Percentiles rank a stretch among this genome's conserved stretches.
Evolutionary conservation across 2,797 vertebrate genomes (phyloP).

Genomic region (Neosilurus mollespiculum): DNA sequence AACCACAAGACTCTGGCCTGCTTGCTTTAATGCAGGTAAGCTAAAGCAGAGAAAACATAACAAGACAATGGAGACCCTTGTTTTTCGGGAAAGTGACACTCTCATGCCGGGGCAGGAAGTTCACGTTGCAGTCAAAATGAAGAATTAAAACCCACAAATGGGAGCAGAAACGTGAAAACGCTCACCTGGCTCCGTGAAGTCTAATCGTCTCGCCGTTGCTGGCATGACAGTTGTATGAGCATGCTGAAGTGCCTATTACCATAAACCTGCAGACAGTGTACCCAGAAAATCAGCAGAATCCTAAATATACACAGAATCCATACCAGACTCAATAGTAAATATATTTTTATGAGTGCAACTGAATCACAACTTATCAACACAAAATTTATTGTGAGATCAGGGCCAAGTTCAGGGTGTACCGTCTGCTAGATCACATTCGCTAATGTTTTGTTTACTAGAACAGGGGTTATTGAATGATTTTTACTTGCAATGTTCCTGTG

Average conservation of each 20-base stretch:
- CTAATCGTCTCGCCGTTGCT: constrained; percentile 29
- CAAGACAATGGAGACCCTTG: constrained; percentile 47
- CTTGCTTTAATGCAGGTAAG: constrained; percentile 36
- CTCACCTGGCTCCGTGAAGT: constrained; percentile 34
- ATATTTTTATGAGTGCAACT: neutral
- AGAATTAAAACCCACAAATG: constrained; percentile 44
- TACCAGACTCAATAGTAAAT: neutral
- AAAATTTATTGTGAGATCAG: neutral
- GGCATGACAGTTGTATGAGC: constrained; percentile 9
- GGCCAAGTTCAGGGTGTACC: too few species aligned
- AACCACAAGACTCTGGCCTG: constrained; percentile 24
- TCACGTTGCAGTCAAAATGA: constrained; percentile 38
- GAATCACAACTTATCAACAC: neutral
- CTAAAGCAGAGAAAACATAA: constrained; percentile 24
- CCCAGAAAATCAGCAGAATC: neutral
- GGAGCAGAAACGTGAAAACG: constrained; percentile 17
- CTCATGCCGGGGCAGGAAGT: constrained; percentile 37
- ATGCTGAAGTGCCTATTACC: neutral
- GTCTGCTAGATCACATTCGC: too few species aligned
- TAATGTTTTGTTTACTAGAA: too few species aligned
- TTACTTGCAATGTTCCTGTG: too few species aligned
- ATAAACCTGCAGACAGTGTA: neutral
- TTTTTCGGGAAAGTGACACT: constrained; percentile 41
- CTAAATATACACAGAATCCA: neutral
- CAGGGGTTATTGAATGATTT: too few species aligned